Conservation (phyloP, 1,140 invertebrate genomes). For the Eueides isabella region DNA sequence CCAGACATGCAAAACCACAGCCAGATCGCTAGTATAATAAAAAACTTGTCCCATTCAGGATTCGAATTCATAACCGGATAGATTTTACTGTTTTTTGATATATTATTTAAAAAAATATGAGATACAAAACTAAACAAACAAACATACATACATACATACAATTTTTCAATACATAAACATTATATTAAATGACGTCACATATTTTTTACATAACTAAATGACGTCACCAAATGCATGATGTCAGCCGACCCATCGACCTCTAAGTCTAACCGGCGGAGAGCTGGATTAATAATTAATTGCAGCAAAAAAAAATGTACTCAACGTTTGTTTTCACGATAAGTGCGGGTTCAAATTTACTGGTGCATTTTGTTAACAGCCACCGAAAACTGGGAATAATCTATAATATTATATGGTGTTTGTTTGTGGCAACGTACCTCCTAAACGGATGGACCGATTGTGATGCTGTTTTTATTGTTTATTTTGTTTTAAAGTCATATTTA, state of each 20-base stretch:
- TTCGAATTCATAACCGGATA: neutral
- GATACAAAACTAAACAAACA: neutral
- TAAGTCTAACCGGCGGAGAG: neutral
- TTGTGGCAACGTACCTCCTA: too few species aligned
- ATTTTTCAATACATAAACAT: neutral
- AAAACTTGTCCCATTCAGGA: neutral
- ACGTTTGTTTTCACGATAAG: neutral
- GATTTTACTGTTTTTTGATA: neutral
- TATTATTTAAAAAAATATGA: too few species aligned
- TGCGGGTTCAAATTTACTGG: neutral
- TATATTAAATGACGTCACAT: too few species aligned
- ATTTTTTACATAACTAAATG: neutral
- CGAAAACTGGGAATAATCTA: too few species aligned
- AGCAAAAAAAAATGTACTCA: neutral
- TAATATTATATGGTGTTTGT: too few species aligned
- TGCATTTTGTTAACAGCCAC: too few species aligned
- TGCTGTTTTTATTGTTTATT: too few species aligned
- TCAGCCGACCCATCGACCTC: conserved; percentile 4
- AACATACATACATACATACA: too few species aligned
- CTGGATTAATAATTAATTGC: neutral
- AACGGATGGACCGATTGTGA: too few species aligned
- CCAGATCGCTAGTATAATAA: too few species aligned
- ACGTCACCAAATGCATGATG: conserved; percentile 3
- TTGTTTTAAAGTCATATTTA: too few species aligned
- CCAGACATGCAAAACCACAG: too few species aligned